phyloP scores from a whole-genome alignment of 2,888 invertebrate species.

The Xanthia togata region DNA sequence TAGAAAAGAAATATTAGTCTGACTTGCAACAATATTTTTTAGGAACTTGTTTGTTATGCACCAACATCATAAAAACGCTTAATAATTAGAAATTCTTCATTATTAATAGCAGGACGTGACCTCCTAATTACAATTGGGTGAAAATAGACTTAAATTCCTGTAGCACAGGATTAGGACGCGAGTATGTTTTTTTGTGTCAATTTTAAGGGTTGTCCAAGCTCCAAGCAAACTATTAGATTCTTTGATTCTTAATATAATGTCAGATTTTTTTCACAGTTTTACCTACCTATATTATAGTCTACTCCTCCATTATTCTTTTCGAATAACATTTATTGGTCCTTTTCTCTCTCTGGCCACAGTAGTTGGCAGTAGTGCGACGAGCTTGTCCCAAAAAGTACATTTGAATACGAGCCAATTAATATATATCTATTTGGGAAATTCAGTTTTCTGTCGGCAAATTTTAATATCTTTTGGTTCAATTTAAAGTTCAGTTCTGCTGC shows the following conservation, averaged over 20 bases:
- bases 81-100: slow-evolving; percentile 1
- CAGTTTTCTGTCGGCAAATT: not conserved
- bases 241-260: not conserved
- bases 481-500: not conserved
- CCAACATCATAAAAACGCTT: not conserved
- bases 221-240: not conserved
- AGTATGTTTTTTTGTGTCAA: not conserved
- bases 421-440: not conserved
- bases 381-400: no score
- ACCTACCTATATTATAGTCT: not conserved
- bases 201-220: no score
- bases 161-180: no score
- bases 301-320: not conserved
- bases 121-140: no score
- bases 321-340: not conserved
- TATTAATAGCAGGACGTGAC: not conserved
- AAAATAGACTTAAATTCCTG: not conserved
- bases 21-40: not conserved
- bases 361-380: no score
- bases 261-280: not conserved
- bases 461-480: not conserved
- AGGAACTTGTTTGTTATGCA: slow-evolving; percentile 2
- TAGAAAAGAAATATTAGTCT: slow-evolving; percentile 24
- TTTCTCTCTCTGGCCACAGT: no score
- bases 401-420: not conserved